phyloP scores from a whole-genome alignment of 2,888 invertebrate species.

The Ectemnius cavifrons region DNA sequence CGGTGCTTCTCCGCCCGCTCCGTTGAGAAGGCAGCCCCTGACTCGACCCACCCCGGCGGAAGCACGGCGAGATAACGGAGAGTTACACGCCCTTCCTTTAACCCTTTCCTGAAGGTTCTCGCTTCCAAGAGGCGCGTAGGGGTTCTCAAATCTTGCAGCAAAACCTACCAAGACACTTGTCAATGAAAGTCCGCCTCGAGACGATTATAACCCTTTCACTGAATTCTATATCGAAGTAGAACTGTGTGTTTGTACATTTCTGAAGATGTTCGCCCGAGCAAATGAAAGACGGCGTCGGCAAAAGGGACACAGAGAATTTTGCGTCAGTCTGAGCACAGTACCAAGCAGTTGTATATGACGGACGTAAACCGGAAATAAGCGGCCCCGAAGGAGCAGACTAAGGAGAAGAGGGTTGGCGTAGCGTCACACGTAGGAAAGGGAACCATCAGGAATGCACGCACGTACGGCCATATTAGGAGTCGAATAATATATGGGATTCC shows the following conservation, averaged over 20 bases:
- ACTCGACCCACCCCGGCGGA: conserved; percentile 62
- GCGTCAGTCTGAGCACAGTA: too few species aligned
- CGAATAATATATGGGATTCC: conserved; percentile 74
- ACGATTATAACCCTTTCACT: too few species aligned
- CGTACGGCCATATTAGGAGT: conserved; percentile 75
- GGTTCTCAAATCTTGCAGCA: conserved; percentile 50
- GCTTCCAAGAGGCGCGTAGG: conserved; percentile 51
- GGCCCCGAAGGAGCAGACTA: conserved; percentile 52
- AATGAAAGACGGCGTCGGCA: too few species aligned
- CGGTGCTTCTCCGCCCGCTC: conserved; percentile 31
- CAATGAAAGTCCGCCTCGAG: neutral
- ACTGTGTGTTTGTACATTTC: too few species aligned
- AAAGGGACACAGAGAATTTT: too few species aligned
- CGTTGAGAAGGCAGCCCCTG: conserved; percentile 46
- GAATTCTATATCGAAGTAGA: too few species aligned
- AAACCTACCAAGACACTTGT: too few species aligned
- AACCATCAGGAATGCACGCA: conserved; percentile 73
- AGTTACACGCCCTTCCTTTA: conserved; percentile 74
- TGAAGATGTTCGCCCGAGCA: too few species aligned
- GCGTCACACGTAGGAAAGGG: conserved; percentile 63
- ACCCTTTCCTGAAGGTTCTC: conserved; percentile 67
- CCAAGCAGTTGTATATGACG: conserved; percentile 44
- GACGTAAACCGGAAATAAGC: conserved; percentile 73
- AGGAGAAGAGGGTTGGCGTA: conserved; percentile 65
- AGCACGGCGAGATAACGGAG: conserved; percentile 75